Percentiles rank a stretch among this genome's conserved stretches.
These are phyloP conservation scores for Platichthys flesus DNA, from an alignment of 2,113 vertebrate species.

Conservation along the genomic window DNA sequence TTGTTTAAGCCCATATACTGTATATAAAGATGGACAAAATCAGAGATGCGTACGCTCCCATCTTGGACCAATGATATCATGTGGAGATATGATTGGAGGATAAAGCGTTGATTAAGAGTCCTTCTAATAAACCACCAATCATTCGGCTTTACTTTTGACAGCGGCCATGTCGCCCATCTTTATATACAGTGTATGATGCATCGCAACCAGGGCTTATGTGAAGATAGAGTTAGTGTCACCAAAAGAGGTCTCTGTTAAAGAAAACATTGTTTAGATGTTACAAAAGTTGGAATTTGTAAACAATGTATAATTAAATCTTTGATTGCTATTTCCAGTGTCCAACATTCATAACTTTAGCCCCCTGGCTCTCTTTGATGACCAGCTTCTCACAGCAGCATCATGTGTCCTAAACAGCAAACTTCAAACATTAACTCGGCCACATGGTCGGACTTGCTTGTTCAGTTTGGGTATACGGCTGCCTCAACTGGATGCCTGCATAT, in stretches of 20 bases:
- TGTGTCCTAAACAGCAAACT: background rate
- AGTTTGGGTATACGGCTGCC: constrained; percentile 67
- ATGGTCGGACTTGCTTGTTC: constrained; percentile 43
- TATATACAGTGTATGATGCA: too few relatives aligned
- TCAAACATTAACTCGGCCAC: background rate
- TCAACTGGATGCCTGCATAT: constrained; percentile 54
- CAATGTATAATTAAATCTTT: too few relatives aligned
- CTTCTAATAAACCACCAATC: too few relatives aligned
- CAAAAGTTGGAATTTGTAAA: too few relatives aligned
- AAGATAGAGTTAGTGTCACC: background rate
- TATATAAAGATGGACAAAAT: too few relatives aligned
- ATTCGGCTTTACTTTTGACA: background rate
- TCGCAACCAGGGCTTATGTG: background rate
- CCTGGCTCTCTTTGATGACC: background rate
- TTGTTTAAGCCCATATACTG: background rate
- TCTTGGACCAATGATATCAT: too few relatives aligned
- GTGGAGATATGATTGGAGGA: too few relatives aligned
- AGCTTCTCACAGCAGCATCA: background rate
- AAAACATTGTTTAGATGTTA: background rate
- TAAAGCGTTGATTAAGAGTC: too few relatives aligned
- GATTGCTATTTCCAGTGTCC: background rate
- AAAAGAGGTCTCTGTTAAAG: background rate
- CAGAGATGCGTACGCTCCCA: too few relatives aligned
- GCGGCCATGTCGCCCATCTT: too few relatives aligned
- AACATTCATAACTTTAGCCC: background rate